Base-by-base conservation (phyloP, 2,113 vertebrate species). In the Xenopus laevis region DNA sequence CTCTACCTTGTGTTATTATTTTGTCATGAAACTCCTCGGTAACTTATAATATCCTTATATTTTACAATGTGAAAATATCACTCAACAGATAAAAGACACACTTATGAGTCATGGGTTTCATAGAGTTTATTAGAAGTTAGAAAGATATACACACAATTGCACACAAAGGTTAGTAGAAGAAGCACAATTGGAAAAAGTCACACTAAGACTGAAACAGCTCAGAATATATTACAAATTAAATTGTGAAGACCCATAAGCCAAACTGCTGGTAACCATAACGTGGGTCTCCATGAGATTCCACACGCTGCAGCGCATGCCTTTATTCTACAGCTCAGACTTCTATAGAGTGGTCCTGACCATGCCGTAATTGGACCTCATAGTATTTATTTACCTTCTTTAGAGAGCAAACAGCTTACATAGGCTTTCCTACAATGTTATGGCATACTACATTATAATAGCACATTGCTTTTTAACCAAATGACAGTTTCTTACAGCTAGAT, bases 101-200 rank as follows among this genome's bases (percentile, higher is more conserved):
- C 87, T 84, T 85, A 81, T 71, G 79, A 88, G 89, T 95, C 89
- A 95, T 95, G 89, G 94, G 94, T 92, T 90, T 92, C 90, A 95
- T 90, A 94, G 89, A 88, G 92, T 93, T 98, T 98, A 99, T 99
- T 99, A 95, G 93, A 95, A 94, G 94, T 95, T 94, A 95, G 92
- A 97, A 94, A 95, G 90, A 95, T 90, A 93, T 87, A 89, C 92
- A 94, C 95, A 96, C 91, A 90, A 88, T 91, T 87, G 83, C 84
- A 90, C 91, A 93, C 85, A 80, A 84, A 88, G 91, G 90, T 94
- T 93, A 95, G 94, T 89, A 90, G 91, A 88, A 86, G 64, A 88
- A 91, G 91, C 88, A 68, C 86, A 87, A 79, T 21, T 80, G 87
- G 87, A 79, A 73, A 78, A 85, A 79, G 80, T 79, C 85, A 84